Base-by-base conservation (phyloP, 2,888 invertebrate species). In the Tribolium freemani region DNA sequence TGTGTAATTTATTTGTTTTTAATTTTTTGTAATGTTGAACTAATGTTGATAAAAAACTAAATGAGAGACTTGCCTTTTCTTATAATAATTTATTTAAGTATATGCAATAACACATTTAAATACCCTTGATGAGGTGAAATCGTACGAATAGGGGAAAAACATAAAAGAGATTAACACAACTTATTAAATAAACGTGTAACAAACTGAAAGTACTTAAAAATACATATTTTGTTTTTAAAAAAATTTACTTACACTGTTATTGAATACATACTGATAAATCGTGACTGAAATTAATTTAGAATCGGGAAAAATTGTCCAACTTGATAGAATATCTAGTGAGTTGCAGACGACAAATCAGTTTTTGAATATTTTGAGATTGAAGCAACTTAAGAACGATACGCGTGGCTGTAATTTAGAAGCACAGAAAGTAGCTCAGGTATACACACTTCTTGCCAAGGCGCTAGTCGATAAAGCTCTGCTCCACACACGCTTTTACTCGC, bases 401-500 rank as follows among this genome's bases (percentile, higher is more conserved):
- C 76, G 75, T 77, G 78, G 80, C 79, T 77, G 77, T 78, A 82
- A 83, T 83, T 83, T 82, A 75, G 79, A 79, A 80, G 78, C 78
- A 74, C 75, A 64, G 64, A 77, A 74, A 74, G 67, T 72, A 73
- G 77, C 75, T 78, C 75, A 70, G 73, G 69, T 74, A 71, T 71
- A 73, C 72, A 69, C 74, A 50, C 31, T 68, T 64, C 73, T 57
- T 63, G 70, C 70, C 20, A 54, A 48, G 48, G 74, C 75, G 83
- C 91, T 95, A 96, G 91, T 96, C 96, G 89, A 96, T 94, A 93
- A 98, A 99, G 89, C 97, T 98, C 89, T 98, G 98, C 91, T 99
- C 99, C 86, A 99, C 99, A 88, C 98, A 97, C 85, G 97, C 97
- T 91, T 97, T 97, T 86, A 99, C 99, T 90, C 97, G 93, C 90